Evolutionary conservation across 2,888 invertebrate species (phyloP).

Genomic region (Petrolisthes cinctipes): DNA sequence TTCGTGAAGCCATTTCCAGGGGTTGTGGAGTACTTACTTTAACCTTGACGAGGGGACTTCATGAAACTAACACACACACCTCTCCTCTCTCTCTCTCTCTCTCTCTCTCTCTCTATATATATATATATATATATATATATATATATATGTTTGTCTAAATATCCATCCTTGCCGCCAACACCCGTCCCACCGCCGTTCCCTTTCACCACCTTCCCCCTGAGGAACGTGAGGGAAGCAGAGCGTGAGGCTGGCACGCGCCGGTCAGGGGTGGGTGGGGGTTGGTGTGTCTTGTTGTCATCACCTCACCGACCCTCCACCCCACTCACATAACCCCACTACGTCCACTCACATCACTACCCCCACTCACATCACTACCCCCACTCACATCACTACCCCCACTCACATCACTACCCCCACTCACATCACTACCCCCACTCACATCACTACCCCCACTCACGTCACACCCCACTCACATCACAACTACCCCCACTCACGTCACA

Average conservation of each 20-base stretch:
- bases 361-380: too few relatives aligned
- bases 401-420: too few relatives aligned
- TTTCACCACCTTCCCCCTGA: neutral
- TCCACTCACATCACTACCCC: too few relatives aligned
- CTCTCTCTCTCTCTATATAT: neutral
- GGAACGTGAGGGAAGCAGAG: neutral
- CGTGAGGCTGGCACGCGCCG: neutral
- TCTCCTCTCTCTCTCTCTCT: conserved; percentile 16
- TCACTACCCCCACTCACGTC: too few relatives aligned
- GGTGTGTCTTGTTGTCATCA: neutral
- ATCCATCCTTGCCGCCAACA: neutral
- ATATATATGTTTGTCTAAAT: neutral
- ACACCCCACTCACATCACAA: too few relatives aligned
- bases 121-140: too few relatives aligned
- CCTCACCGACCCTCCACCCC: neutral
- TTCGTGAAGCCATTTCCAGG: too few relatives aligned
- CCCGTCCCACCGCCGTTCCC: neutral
- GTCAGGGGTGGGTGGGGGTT: neutral
- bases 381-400: too few relatives aligned
- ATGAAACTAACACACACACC: conserved; percentile 14
- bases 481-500: too few relatives aligned
- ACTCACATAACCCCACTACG: too few relatives aligned
- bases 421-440: too few relatives aligned
- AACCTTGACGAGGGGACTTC: conserved; percentile 37
- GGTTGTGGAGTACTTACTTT: too few relatives aligned